These are phyloP conservation scores for Rhinatrema bivittatum DNA, from an alignment of 2,797 vertebrate species.

Conservation along the genomic window DNA sequence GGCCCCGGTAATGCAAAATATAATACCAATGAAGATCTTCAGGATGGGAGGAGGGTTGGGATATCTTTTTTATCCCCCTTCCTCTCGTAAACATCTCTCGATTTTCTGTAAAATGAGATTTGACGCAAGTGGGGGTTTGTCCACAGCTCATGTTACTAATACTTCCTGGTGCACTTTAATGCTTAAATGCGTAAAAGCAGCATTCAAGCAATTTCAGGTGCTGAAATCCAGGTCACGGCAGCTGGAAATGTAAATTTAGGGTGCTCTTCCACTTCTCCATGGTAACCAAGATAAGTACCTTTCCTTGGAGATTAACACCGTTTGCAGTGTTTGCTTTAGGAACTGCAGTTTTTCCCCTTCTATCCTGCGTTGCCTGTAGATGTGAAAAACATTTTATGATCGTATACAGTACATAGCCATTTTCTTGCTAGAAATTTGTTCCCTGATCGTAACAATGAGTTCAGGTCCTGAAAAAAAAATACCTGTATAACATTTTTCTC, in stretches of 20 bases:
- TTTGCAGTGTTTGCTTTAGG: constrained; percentile 23
- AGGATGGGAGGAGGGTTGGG: too few species aligned
- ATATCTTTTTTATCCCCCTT: too few species aligned
- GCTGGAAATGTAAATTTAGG: constrained; percentile 19
- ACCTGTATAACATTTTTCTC: too few species aligned
- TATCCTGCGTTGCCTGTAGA: neutral
- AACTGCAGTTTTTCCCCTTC: neutral
- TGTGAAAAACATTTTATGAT: constrained; percentile 1
- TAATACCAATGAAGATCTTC: too few species aligned
- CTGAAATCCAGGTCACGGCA: neutral
- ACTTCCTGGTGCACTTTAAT: too few species aligned
- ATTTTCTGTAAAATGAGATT: too few species aligned
- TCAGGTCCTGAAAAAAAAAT: too few species aligned
- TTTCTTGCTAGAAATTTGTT: neutral
- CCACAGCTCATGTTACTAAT: too few species aligned
- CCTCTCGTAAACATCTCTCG: too few species aligned
- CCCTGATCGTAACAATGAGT: neutral
- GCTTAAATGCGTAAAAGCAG: too few species aligned
- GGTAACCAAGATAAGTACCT: constrained; percentile 42
- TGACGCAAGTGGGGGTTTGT: too few species aligned
- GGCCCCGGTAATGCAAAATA: too few species aligned
- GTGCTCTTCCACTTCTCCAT: constrained; percentile 32
- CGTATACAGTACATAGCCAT: neutral
- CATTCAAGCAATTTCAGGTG: neutral
- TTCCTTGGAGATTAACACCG: constrained; percentile 43